A percentile compares a stretch with the other conserved stretches of the same genome.
These are phyloP conservation scores for Cryptocephalus primarius DNA, from an alignment of 2,888 invertebrate species.

Conservation along the genomic window DNA sequence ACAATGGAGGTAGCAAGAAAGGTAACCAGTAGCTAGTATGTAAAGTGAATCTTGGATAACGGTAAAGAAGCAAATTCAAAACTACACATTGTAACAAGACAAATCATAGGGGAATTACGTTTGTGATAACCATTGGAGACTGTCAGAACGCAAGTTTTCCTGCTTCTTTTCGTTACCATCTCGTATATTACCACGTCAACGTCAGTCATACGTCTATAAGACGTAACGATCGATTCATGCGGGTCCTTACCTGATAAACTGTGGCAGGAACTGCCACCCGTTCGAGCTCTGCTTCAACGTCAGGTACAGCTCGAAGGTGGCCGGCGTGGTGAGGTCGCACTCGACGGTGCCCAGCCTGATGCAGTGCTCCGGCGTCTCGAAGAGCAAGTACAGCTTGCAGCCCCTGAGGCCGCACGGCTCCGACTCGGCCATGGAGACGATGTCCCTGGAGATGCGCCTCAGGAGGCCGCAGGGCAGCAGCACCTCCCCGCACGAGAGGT, in stretches of 20 bases:
- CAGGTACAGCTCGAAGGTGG: constrained; percentile 81
- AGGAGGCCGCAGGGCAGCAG: constrained; percentile 75
- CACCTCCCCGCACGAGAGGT: constrained; percentile 75
- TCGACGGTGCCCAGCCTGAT: constrained; percentile 69
- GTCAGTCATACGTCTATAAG: too few relatives aligned
- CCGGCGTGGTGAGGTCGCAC: constrained; percentile 74
- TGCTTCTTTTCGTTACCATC: too few relatives aligned
- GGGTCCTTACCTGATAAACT: constrained; percentile 63
- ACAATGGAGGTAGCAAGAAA: too few relatives aligned
- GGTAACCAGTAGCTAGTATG: too few relatives aligned
- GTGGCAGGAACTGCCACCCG: constrained; percentile 79
- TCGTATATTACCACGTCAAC: too few relatives aligned
- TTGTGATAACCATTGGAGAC: too few relatives aligned
- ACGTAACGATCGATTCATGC: not conserved
- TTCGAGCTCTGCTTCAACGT: constrained; percentile 76
- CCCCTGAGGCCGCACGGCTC: constrained; percentile 86
- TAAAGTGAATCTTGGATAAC: too few relatives aligned
- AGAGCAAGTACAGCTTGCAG: constrained; percentile 74
- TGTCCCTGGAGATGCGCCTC: constrained; percentile 66
- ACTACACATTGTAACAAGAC: too few relatives aligned
- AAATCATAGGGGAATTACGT: too few relatives aligned
- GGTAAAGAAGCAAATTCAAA: too few relatives aligned
- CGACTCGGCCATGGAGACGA: constrained; percentile 71
- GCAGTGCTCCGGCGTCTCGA: constrained; percentile 52
- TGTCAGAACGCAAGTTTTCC: too few relatives aligned